These are phyloP conservation scores for Mongoloraphidia duomilia DNA, from an alignment of 2,888 invertebrate genomes.

Conservation along the genomic window DNA sequence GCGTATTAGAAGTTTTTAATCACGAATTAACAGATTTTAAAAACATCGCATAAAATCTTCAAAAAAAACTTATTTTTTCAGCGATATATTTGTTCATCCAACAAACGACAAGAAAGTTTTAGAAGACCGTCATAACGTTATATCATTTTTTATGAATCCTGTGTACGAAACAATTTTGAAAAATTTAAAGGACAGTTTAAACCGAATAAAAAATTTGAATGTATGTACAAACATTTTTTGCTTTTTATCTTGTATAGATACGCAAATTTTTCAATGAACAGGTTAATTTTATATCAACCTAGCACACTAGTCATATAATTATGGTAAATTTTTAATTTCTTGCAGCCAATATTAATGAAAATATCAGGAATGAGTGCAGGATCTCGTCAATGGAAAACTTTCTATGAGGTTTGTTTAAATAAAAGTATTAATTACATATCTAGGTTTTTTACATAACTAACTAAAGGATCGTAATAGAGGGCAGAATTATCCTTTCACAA, in stretches of 20 bases:
- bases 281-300: not conserved
- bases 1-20: not conserved
- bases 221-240: conserved; percentile 31
- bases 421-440: not conserved
- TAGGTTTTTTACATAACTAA: no score
- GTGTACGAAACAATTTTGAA: conserved; percentile 45
- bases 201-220: conserved; percentile 44
- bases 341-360: conserved; percentile 45
- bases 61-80: conserved; percentile 21
- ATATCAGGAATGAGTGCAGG: conserved; percentile 48
- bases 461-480: no score
- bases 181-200: conserved; percentile 44
- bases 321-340: conserved; percentile 6
- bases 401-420: conserved; percentile 44
- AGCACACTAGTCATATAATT: not conserved
- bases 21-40: not conserved
- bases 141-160: conserved; percentile 50
- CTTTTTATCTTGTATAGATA: not conserved
- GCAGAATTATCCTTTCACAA: no score
- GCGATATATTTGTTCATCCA: conserved; percentile 57
- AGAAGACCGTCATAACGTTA: conserved; percentile 49
- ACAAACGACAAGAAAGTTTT: conserved; percentile 44
- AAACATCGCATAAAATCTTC: not conserved
- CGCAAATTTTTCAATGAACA: not conserved
- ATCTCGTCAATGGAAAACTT: conserved; percentile 50